Evolutionary conservation across 2,113 vertebrate species (phyloP).

Genomic region (Odontophorus gujanensis): DNA sequence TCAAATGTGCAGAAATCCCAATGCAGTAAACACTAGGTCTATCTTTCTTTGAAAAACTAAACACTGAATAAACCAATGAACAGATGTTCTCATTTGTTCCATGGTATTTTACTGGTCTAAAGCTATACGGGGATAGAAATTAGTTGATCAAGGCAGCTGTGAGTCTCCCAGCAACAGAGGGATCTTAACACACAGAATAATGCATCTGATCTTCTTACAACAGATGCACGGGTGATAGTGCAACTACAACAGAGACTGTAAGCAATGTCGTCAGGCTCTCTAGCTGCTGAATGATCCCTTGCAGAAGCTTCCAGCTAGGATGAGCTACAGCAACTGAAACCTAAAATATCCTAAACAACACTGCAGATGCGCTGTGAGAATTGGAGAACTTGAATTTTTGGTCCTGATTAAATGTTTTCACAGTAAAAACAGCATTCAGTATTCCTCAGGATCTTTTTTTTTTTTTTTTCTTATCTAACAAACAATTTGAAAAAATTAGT

Average conservation of each 20-base stretch:
- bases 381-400: not conserved
- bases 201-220: not conserved
- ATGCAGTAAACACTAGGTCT: not conserved
- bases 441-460: not conserved
- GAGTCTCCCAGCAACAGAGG: not conserved
- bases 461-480: not conserved
- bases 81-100: slow-evolving; percentile 40
- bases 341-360: not conserved
- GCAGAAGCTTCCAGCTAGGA: not conserved
- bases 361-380: not conserved
- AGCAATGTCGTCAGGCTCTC: not conserved
- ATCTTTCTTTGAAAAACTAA: not conserved
- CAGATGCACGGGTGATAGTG: not conserved
- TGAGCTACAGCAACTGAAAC: not conserved
- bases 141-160: not conserved
- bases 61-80: not conserved
- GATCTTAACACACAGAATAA: not conserved
- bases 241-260: not conserved
- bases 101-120: not conserved
- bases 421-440: not conserved
- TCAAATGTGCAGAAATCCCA: not conserved
- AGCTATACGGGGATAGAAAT: not conserved
- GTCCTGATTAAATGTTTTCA: not conserved
- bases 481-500: not conserved
- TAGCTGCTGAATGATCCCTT: not conserved